Evolutionary conservation across 2,797 vertebrate species (phyloP).

Genomic region (Falco berigora): DNA sequence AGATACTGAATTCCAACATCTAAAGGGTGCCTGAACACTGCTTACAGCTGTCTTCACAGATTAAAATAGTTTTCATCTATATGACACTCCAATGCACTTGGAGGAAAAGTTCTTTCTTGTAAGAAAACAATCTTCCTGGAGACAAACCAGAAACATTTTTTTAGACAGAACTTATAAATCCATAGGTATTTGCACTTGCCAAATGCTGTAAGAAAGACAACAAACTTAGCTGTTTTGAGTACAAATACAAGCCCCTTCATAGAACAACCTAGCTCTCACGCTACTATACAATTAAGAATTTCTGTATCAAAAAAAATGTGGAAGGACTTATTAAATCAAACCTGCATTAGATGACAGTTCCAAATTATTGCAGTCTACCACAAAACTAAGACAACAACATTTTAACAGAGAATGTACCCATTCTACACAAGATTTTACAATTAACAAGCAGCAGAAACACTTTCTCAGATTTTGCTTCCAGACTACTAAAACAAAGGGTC

Average conservation of each 20-base stretch:
- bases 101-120: background rate
- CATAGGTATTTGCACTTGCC: background rate
- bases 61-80: background rate
- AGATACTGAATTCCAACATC: background rate
- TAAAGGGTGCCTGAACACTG: background rate
- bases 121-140: background rate
- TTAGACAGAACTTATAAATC: background rate
- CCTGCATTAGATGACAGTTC: background rate
- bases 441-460: background rate
- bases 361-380: background rate
- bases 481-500: background rate
- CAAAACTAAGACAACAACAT: background rate
- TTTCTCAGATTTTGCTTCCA: background rate
- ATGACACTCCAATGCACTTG: background rate
- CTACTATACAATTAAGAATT: background rate
- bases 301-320: background rate
- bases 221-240: background rate
- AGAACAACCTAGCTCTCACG: background rate
- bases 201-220: background rate
- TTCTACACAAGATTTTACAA: background rate
- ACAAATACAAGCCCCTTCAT: background rate
- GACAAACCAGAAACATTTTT: background rate
- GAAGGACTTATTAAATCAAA: background rate
- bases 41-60: background rate
- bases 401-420: background rate